These are phyloP conservation scores for Cyrtodaria siliqua DNA, from an alignment of 2,888 invertebrate genomes.

Conservation along the genomic window DNA sequence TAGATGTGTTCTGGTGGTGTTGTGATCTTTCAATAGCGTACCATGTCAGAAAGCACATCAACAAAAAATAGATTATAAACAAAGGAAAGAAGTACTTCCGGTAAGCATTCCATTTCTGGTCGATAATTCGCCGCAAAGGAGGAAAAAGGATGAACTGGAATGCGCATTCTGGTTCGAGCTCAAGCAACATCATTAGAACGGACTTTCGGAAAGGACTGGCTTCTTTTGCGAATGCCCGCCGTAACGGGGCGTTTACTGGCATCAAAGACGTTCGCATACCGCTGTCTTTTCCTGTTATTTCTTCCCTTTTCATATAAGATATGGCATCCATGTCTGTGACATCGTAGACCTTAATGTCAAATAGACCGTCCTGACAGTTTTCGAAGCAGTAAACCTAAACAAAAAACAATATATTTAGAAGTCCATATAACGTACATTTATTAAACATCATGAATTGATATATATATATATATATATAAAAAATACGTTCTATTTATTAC, in stretches of 20 bases:
- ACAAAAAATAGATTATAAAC: conserved; percentile 61
- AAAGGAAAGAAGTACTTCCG: conserved; percentile 59
- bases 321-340: conserved; percentile 77
- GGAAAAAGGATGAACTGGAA: conserved; percentile 66
- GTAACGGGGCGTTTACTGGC: background rate
- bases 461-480: too few relatives aligned
- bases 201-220: conserved; percentile 28
- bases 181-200: conserved; percentile 69
- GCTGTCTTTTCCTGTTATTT: conserved; percentile 15
- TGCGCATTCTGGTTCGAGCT: conserved; percentile 60
- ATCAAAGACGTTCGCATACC: background rate
- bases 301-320: conserved; percentile 36
- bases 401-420: too few relatives aligned
- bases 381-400: conserved; percentile 69
- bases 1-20: conserved; percentile 29
- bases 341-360: conserved; percentile 75
- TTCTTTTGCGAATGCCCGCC: background rate
- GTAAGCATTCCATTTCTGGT: conserved; percentile 69
- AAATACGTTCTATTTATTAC: too few relatives aligned
- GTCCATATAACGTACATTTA: too few relatives aligned
- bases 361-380: conserved; percentile 73
- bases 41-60: conserved; percentile 62
- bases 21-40: conserved; percentile 47
- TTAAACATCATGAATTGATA: too few relatives aligned
- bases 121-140: conserved; percentile 64